Evolutionary conservation across 2,888 invertebrate species (phyloP), one percentile per base, ranked within the genome.

Genomic region (Trisateles emortualis): DNA sequence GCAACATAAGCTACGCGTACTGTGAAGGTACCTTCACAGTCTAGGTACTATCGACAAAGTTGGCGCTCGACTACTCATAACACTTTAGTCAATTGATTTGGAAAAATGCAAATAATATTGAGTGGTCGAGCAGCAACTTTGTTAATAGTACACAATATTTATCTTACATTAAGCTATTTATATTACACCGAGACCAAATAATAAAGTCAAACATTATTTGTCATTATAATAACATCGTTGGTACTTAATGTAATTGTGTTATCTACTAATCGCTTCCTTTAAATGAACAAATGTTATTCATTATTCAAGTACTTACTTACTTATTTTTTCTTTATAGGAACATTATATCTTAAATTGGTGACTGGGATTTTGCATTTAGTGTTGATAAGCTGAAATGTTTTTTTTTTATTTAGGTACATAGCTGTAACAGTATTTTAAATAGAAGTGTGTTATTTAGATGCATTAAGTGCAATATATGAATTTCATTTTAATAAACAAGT

Each of bases 281-380:
- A 48, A 48, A 61, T 46, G 59, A 68, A 68, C 60, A 66, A 68
- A 48, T 44, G 35, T 11, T 52, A 40, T 55, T 53, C 41, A 41
- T 56, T 48, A 53, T 13, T 32, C 13, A 40, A 52, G 14, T 41
- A 13, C 16, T 4, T 32, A 11, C 33, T 33, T 16, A 8, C n/a
- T n/a, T n/a, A n/a, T n/a, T 29, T 56, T 52, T 51, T 33, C 44
- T 42, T 52, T n/a, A 50, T 57, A 38, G 38, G n/a, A 48, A 47
- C 30, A 33, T 29, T 57, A 55, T 51, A 39, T 58, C 38, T 56
- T 53, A 47, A 38, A 61, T 69, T 62, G 72, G 69, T 71, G 65
- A 68, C 68, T 65, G 70, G 70, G 64, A 67, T 65, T 52, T 73
- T 76, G 77, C 77, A 77, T 77, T 77, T 77, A 76, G 75, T 69